Conservation (phyloP, 1,140 invertebrate species). For the Lepidurus apus region DNA sequence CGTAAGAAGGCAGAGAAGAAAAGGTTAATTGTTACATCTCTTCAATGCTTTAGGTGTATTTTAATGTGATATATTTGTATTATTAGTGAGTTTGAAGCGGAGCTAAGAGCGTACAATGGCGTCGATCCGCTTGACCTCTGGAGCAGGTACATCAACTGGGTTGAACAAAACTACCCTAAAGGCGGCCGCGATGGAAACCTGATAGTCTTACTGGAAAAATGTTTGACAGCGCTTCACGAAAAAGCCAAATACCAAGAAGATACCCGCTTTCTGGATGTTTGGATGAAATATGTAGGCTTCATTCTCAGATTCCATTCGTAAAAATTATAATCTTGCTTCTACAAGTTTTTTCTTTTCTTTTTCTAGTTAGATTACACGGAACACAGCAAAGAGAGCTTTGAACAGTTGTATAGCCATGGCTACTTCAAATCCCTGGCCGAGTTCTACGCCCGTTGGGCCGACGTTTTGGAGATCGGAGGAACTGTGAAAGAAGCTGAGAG, state of each 20-base stretch:
- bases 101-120: constrained; percentile 70
- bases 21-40: not conserved
- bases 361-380: constrained; percentile 38
- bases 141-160: constrained; percentile 81
- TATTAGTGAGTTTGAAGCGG: constrained; percentile 68
- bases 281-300: constrained; percentile 81
- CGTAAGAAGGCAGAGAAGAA: not conserved
- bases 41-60: not conserved
- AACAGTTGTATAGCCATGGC: constrained; percentile 43
- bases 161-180: constrained; percentile 82
- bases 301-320: too few relatives aligned
- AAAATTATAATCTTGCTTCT: constrained; percentile 36
- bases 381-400: constrained; percentile 41
- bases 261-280: constrained; percentile 70
- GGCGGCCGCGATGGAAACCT: constrained; percentile 74
- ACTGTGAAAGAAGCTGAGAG: constrained; percentile 46
- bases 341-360: constrained; percentile 35
- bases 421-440: constrained; percentile 42
- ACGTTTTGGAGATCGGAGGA: constrained; percentile 42
- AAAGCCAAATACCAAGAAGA: constrained; percentile 76
- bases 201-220: constrained; percentile 65
- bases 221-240: constrained; percentile 70
- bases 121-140: constrained; percentile 78
- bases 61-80: constrained; percentile 32
- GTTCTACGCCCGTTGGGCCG: constrained; percentile 46